These are phyloP conservation scores for Camponotus pennsylvanicus DNA, from an alignment of 1,140 invertebrate genomes.

Conservation along the genomic window DNA sequence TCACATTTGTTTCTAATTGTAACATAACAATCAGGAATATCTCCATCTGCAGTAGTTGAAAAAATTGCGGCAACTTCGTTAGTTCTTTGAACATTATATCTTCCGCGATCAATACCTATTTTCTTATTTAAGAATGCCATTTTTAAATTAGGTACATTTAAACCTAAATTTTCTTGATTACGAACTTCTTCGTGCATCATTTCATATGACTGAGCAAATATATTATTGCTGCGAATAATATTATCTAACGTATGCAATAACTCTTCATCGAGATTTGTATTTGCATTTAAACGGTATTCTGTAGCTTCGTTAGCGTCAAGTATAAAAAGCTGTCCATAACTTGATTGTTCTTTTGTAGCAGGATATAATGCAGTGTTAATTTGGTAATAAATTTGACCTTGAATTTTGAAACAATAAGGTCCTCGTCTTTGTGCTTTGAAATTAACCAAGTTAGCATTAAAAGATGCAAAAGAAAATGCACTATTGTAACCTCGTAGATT, in stretches of 20 bases:
- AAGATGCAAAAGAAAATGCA: too few relatives aligned
- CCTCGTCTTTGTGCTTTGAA: background rate
- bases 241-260: background rate
- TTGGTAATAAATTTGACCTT: too few relatives aligned
- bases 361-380: background rate
- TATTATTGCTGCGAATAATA: background rate
- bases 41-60: background rate
- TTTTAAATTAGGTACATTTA: too few relatives aligned
- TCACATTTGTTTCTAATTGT: too few relatives aligned
- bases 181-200: background rate
- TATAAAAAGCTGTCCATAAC: background rate
- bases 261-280: conserved; percentile 7
- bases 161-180: too few relatives aligned
- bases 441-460: background rate
- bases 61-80: conserved; percentile 12
- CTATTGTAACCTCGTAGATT: too few relatives aligned
- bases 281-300: background rate
- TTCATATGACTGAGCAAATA: background rate
- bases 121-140: too few relatives aligned
- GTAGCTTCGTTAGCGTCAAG: background rate
- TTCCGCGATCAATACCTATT: background rate
- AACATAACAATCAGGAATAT: background rate
- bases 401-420: too few relatives aligned
- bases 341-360: background rate
- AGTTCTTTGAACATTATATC: conserved; percentile 10